Evolutionary conservation across 2,888 invertebrate genomes (phyloP).

Genomic region (Lysandra bellargus): DNA sequence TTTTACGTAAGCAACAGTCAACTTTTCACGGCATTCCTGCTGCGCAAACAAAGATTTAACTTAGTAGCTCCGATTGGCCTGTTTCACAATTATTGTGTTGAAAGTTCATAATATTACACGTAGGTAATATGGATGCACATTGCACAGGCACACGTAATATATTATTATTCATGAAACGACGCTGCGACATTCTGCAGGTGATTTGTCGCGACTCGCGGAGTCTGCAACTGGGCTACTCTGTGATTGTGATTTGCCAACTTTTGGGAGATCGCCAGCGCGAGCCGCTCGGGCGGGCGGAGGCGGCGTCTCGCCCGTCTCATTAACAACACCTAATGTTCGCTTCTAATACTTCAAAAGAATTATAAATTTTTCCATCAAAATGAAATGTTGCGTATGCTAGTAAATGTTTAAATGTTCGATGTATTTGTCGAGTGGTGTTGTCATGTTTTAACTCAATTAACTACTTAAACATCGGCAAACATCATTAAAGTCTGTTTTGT

Average conservation of each 20-base stretch:
- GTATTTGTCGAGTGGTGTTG: background rate
- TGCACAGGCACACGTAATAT: background rate
- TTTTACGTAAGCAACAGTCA: background rate
- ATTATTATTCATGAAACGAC: background rate
- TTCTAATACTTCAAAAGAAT: background rate
- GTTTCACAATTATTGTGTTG: constrained; percentile 3
- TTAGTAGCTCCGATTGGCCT: background rate
- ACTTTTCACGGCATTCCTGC: background rate
- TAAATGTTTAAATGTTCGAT: background rate
- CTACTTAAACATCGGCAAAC: background rate
- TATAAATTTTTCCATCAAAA: background rate
- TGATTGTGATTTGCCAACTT: background rate
- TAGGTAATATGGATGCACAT: background rate
- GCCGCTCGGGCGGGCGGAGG: background rate
- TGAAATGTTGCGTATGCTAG: background rate
- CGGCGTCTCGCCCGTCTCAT: background rate
- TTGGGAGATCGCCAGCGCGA: constrained; percentile 1
- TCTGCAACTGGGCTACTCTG: background rate
- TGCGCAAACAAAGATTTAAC: background rate
- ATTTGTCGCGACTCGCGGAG: background rate
- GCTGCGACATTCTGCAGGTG: background rate
- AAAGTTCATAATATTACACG: background rate
- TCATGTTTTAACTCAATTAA: background rate
- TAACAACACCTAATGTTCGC: background rate
- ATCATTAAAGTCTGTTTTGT: background rate